Conservation (phyloP, 2,888 invertebrate genomes). For the Tanypteryx hageni region DNA sequence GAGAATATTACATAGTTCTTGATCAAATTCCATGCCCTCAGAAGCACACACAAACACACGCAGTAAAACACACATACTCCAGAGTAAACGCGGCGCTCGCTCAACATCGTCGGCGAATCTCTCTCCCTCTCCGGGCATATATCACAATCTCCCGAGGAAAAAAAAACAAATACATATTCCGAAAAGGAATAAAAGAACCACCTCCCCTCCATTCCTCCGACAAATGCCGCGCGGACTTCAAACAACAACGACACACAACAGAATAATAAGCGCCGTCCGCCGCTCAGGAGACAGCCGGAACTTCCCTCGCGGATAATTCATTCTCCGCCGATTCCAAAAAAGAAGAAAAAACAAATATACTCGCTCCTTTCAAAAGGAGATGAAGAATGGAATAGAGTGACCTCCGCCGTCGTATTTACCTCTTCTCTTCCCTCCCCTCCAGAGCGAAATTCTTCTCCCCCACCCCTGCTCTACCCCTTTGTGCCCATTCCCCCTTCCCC, state of each 20-base stretch:
- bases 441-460: background rate
- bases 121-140: background rate
- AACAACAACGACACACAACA: background rate
- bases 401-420: slow-evolving; percentile 14
- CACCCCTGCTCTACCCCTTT: background rate
- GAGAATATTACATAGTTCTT: slow-evolving; percentile 22
- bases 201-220: background rate
- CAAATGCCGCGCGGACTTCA: background rate
- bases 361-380: slow-evolving; percentile 21
- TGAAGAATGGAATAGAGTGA: slow-evolving; percentile 20
- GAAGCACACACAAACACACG: slow-evolving; percentile 19
- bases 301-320: background rate
- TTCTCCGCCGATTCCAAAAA: slow-evolving; percentile 5
- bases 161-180: slow-evolving; percentile 20
- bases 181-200: slow-evolving; percentile 1
- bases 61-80: slow-evolving; percentile 1
- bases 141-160: background rate
- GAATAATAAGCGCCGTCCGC: background rate
- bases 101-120: background rate
- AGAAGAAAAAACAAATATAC: slow-evolving; percentile 5
- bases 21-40: slow-evolving; percentile 24
- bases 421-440: slow-evolving; percentile 8
- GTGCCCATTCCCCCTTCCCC: background rate
- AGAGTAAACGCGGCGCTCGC: slow-evolving; percentile 1
- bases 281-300: background rate